A percentile compares a stretch with the other conserved stretches of the same genome.
phyloP scores from a whole-genome alignment of 1,140 invertebrate species.

The Drosophila kepulauana region DNA sequence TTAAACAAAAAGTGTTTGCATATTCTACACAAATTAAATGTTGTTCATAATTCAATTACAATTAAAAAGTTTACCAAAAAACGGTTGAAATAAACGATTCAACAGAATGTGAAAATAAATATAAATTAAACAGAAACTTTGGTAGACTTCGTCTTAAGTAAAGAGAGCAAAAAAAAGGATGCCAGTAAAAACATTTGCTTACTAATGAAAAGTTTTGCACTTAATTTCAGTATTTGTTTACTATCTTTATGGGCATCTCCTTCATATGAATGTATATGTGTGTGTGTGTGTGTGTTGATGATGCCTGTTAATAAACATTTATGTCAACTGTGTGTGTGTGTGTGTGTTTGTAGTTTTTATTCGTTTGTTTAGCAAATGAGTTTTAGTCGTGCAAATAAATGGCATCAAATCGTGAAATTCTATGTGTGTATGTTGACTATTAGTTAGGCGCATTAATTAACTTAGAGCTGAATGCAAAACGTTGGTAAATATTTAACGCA shows the following conservation, averaged over 20 bases:
- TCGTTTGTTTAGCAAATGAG: slow-evolving; percentile 39
- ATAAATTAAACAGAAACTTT: not conserved
- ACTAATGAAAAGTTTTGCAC: not conserved
- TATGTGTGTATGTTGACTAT: slow-evolving; percentile 24
- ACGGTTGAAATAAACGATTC: too few species aligned
- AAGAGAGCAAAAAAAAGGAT: not conserved
- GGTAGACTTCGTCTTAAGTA: not conserved
- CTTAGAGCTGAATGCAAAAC: slow-evolving; percentile 30
- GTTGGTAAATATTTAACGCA: slow-evolving; percentile 59
- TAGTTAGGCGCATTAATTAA: slow-evolving; percentile 40
- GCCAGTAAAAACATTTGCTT: not conserved
- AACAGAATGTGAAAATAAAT: too few species aligned
- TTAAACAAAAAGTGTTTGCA: too few species aligned
- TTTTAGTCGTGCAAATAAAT: slow-evolving; percentile 36
- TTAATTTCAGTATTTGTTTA: not conserved
- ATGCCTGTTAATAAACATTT: slow-evolving; percentile 24
- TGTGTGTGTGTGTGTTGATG: not conserved
- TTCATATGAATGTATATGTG: not conserved
- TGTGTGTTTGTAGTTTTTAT: not conserved
- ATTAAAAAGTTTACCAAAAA: too few species aligned
- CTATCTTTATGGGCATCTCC: not conserved
- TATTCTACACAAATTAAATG: too few species aligned
- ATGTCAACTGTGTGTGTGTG: slow-evolving; percentile 6
- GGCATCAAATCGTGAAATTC: slow-evolving; percentile 4
- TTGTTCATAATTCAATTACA: too few species aligned